Base-by-base conservation (phyloP, 2,113 vertebrate genomes). In the Psammodynastes pulverulentus region DNA sequence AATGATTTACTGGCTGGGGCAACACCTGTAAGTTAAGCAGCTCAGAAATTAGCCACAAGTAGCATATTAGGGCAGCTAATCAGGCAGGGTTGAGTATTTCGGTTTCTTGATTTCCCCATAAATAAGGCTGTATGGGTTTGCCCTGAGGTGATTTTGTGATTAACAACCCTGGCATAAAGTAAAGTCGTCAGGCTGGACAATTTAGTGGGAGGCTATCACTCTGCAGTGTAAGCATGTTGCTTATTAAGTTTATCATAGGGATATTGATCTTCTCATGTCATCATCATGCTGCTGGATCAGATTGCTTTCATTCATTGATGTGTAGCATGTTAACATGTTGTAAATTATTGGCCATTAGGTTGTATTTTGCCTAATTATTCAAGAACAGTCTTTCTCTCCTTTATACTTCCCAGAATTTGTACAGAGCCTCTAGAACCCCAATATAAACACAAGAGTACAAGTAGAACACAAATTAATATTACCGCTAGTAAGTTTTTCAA, bases 11-110 rank as follows among this genome's bases (percentile, higher is more conserved):
- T 97, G 97, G 96, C 79, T 89, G 93, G 98, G 98, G 98, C 97
- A 97, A 98, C 98, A 99, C 98, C 98, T 99, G 98, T 98, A 98
- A 98, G 98, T 98, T 98, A 98, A 97, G 98, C 97, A 93, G 97
- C 98, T 98, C 97, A 97, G 98, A 98, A 99, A 99, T 99, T 99
- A 99, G 98, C 98, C 98, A 99, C 98, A 99, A 99, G 98, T 99
- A 99, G 99, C 98, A 98, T 98, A 99, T 99, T 99, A 99, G 98
- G 94, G 97, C 96, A 98, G 97, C 98, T 99, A 98, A 99, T 99
- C 98, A 99, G 98, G 98, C 98, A 98, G 97, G 97, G 98, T 98
- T 98, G 98, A 98, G 98, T 97, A 98, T 98, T 98, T 98, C 97
- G 94, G 97, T 97, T 98, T 98, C 98, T 99, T 98, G 98, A 99